These are phyloP conservation scores for Plutomurus gul DNA, from an alignment of 1,140 invertebrate genomes.

Conservation along the genomic window DNA sequence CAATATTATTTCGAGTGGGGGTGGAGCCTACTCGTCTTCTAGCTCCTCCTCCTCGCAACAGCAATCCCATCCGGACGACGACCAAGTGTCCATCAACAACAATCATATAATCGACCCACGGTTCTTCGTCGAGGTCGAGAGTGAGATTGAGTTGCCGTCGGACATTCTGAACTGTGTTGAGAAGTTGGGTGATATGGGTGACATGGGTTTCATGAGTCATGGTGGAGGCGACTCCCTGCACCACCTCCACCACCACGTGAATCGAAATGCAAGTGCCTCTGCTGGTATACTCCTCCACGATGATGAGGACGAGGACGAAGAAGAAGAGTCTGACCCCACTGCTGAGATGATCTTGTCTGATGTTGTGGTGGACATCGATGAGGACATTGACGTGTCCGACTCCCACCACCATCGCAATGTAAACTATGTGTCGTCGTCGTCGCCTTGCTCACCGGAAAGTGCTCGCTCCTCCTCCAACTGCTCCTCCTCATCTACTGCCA, in stretches of 20 bases:
- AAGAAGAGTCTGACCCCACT: conserved; percentile 11
- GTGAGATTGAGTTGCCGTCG: conserved; percentile 51
- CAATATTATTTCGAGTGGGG: too few relatives aligned
- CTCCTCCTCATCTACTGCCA: too few relatives aligned
- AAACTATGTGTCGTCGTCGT: too few relatives aligned
- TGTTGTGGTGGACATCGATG: conserved; percentile 25
- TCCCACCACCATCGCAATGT: too few relatives aligned
- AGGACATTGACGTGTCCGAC: conserved; percentile 32
- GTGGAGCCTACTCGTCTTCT: background rate
- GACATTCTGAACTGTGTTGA: conserved; percentile 54
- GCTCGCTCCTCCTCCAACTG: background rate
- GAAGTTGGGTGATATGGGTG: conserved; percentile 44
- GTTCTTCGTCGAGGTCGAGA: conserved; percentile 45
- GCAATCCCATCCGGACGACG: background rate
- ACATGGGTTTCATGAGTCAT: conserved; percentile 29
- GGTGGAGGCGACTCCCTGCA: background rate
- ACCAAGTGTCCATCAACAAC: conserved; percentile 7
- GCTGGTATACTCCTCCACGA: background rate
- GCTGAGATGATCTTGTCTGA: conserved; percentile 18
- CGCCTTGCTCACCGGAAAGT: background rate
- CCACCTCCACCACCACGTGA: background rate
- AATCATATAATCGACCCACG: conserved; percentile 40
- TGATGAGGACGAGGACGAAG: conserved; percentile 26
- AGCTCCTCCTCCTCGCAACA: background rate
- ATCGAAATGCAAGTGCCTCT: conserved; percentile 38